Conservation (phyloP, 2,797 vertebrate species). For the Falco berigora region DNA sequence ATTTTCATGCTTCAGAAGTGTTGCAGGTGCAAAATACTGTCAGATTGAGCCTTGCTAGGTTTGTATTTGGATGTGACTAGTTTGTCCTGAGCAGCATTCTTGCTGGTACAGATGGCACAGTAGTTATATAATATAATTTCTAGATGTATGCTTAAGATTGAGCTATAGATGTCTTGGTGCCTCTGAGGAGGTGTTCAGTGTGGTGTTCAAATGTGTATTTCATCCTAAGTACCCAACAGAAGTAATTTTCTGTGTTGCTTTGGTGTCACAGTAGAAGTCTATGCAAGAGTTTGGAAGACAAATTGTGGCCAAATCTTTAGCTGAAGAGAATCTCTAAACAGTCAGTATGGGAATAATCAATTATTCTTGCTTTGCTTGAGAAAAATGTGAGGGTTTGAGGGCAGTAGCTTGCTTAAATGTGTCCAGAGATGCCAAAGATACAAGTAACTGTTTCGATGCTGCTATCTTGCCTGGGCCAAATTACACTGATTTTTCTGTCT, state of each 20-base stretch:
- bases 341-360: background rate
- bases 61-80: accelerated
- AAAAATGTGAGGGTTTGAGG: background rate
- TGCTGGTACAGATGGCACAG: background rate
- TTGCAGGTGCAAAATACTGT: background rate
- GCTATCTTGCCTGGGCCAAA: background rate
- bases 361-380: background rate
- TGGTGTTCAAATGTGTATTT: background rate
- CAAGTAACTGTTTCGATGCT: background rate
- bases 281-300: background rate
- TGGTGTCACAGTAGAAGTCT: background rate
- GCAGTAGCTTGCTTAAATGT: background rate
- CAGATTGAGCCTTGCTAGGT: background rate
- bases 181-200: background rate
- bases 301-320: background rate
- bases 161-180: background rate
- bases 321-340: background rate
- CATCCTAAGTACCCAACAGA: background rate
- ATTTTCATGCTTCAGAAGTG: background rate
- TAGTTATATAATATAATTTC: background rate
- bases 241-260: background rate
- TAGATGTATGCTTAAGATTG: background rate
- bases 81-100: background rate
- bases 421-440: background rate
- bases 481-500: background rate